These are phyloP conservation scores for Elgonia sp. DNA, from an alignment of 2,888 invertebrate species.

Conservation along the genomic window DNA sequence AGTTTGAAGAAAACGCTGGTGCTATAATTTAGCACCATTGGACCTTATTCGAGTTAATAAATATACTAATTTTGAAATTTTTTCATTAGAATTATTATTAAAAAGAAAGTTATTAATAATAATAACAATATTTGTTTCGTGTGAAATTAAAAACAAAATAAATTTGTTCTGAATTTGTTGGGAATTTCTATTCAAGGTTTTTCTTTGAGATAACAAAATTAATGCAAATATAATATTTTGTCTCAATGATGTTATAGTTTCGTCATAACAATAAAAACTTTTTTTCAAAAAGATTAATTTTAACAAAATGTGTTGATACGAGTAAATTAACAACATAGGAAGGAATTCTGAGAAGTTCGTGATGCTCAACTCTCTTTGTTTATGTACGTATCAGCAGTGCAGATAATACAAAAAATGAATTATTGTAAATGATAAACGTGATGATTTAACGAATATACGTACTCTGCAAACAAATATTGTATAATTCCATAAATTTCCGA, in stretches of 20 bases:
- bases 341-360: constrained; percentile 50
- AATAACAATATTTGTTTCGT: too few relatives aligned
- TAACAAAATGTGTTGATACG: constrained; percentile 33
- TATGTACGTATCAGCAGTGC: constrained; percentile 35
- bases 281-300: constrained; percentile 39
- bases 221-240: too few relatives aligned
- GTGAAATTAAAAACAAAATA: too few relatives aligned
- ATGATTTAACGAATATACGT: constrained; percentile 36
- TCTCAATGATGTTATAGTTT: background rate
- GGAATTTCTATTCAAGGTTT: background rate
- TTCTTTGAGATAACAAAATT: too few relatives aligned
- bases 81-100: too few relatives aligned
- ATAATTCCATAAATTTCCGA: constrained; percentile 31
- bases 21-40: too few relatives aligned
- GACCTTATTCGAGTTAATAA: too few relatives aligned
- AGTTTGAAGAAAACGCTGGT: too few relatives aligned
- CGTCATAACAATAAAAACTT: constrained; percentile 2
- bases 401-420: constrained; percentile 63
- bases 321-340: constrained; percentile 37
- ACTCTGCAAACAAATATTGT: constrained; percentile 49
- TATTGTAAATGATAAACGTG: constrained; percentile 54
- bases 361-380: constrained; percentile 50
- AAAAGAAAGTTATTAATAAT: too few relatives aligned
- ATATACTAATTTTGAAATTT: too few relatives aligned
- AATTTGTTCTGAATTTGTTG: too few relatives aligned